phyloP scores from a whole-genome alignment of 2,797 vertebrate genomes.

The Anniella stebbinsi region DNA sequence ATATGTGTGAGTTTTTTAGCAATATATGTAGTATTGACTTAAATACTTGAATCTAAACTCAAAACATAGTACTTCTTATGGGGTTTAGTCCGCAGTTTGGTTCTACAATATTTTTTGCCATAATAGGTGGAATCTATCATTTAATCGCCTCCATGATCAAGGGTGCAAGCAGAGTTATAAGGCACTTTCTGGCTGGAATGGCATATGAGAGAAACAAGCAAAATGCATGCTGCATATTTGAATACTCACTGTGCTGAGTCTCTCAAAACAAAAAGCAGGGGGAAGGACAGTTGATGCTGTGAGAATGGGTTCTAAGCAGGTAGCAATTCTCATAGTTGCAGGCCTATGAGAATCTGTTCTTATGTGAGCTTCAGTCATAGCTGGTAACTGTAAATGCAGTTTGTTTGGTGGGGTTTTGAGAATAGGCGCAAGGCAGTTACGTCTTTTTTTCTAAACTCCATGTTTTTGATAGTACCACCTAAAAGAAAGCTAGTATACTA shows the following conservation, averaged over 20 bases:
- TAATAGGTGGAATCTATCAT: neutral
- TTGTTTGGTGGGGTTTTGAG: neutral
- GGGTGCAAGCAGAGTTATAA: neutral
- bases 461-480: neutral
- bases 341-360: neutral
- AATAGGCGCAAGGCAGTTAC: neutral
- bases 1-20: conserved; percentile 91
- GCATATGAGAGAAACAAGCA: neutral
- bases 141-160: neutral
- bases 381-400: neutral
- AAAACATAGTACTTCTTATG: neutral
- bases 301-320: neutral
- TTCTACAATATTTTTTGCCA: neutral
- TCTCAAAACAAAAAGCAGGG: neutral
- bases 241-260: neutral
- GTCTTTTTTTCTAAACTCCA: neutral
- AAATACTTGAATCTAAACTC: neutral
- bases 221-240: neutral
- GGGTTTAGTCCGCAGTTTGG: neutral
- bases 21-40: neutral
- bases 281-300: neutral
- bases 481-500: neutral
- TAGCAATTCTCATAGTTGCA: neutral
- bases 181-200: neutral
- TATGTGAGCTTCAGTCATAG: neutral